These are phyloP conservation scores for Heterodera filipjevi DNA, from an alignment of 2,888 invertebrate species.

Conservation along the genomic window DNA sequence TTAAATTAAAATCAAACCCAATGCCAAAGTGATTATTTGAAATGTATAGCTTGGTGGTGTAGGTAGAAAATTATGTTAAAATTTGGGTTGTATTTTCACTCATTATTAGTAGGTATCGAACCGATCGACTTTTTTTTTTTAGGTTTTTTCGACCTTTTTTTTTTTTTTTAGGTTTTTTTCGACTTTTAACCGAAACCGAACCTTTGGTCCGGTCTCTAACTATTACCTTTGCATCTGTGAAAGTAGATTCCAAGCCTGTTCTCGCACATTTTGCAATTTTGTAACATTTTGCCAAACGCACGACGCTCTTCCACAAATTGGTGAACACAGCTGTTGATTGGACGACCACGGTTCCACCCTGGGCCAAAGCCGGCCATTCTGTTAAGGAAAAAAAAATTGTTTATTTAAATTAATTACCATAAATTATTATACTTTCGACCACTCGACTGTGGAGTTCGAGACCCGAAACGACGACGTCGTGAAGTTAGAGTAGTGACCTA, in stretches of 20 bases:
- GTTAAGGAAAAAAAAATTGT: not conserved
- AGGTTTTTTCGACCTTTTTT: too few species aligned
- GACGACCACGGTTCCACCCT: constrained; percentile 40
- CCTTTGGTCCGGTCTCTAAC: too few species aligned
- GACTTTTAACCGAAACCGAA: not conserved
- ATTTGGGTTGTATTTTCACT: too few species aligned
- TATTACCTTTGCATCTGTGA: constrained; percentile 35
- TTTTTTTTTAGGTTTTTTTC: too few species aligned
- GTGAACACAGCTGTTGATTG: constrained; percentile 39
- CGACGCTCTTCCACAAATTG: constrained; percentile 14
- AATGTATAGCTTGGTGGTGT: too few species aligned
- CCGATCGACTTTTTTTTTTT: too few species aligned
- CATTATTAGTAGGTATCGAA: too few species aligned
- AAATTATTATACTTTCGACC: not conserved
- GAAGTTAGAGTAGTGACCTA: not conserved
- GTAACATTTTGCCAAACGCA: constrained; percentile 1
- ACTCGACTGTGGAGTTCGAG: not conserved
- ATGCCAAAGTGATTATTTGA: too few species aligned
- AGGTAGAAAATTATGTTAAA: too few species aligned
- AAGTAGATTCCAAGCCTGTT: not conserved
- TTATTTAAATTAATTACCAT: not conserved
- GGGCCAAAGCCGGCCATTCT: constrained; percentile 30
- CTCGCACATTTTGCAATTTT: constrained; percentile 16
- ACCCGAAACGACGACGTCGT: not conserved
- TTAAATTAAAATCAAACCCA: too few species aligned